These are phyloP conservation scores for Rostratula benghalensis DNA, from an alignment of 2,113 vertebrate species.

Conservation along the genomic window DNA sequence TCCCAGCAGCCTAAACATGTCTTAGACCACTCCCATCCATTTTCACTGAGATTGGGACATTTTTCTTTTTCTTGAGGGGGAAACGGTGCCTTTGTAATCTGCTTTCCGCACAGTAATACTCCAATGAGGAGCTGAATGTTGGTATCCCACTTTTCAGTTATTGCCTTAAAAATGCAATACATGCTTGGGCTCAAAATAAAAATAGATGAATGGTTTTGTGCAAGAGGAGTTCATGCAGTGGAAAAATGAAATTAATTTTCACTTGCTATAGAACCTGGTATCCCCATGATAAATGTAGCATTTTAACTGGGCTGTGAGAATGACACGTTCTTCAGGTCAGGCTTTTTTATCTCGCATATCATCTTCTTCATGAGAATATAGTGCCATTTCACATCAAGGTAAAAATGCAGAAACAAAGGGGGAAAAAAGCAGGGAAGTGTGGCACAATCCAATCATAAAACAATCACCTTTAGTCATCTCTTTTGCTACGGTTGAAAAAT, in stretches of 20 bases:
- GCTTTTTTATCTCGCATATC: not conserved
- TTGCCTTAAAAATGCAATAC: not conserved
- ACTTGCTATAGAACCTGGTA: not conserved
- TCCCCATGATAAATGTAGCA: not conserved
- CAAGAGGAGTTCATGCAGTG: not conserved
- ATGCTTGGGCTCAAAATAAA: not conserved
- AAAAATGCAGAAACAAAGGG: not conserved
- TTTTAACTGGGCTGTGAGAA: not conserved
- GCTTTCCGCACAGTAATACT: not conserved
- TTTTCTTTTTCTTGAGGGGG: not conserved
- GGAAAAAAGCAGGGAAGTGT: not conserved
- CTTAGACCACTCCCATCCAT: not conserved
- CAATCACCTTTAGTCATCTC: not conserved
- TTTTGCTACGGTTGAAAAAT: not conserved
- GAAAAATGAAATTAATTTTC: not conserved
- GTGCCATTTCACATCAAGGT: not conserved
- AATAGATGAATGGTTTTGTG: not conserved
- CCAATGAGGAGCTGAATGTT: not conserved
- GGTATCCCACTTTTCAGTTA: not conserved
- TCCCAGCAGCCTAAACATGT: not conserved
- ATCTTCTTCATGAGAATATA: not conserved
- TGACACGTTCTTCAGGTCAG: not conserved
- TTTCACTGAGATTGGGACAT: accelerated
- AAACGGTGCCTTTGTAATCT: not conserved
- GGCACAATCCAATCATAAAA: not conserved